A percentile compares a stretch with the other conserved stretches of the same genome.
Conservation (phyloP, 2,797 vertebrate genomes). For the Channallabes apus region DNA sequence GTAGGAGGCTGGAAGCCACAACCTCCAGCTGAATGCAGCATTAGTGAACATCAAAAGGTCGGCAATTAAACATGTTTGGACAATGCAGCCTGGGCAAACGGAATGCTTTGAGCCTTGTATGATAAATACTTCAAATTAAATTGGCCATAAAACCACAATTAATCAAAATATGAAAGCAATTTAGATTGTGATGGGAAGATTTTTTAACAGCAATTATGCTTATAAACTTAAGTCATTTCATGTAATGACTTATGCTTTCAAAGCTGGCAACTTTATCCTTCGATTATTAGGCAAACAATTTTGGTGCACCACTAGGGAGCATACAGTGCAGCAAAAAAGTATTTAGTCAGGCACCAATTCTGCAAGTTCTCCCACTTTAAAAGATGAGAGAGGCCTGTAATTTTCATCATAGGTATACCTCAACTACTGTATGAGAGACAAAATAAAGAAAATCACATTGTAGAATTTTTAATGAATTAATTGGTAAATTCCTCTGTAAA, state of each 20-base stretch:
- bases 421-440: too few relatives aligned
- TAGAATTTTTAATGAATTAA: too few relatives aligned
- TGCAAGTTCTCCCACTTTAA: too few relatives aligned
- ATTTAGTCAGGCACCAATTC: too few relatives aligned
- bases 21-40: not conserved
- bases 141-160: not conserved
- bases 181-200: not conserved
- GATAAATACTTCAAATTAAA: conserved; percentile 2
- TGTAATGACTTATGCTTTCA: not conserved
- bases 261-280: not conserved
- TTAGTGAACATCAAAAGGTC: not conserved
- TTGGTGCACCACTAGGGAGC: too few relatives aligned
- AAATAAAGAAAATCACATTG: too few relatives aligned
- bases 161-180: not conserved
- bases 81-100: not conserved
- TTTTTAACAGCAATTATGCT: not conserved
- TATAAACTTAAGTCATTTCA: not conserved
- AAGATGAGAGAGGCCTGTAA: too few relatives aligned
- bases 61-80: not conserved
- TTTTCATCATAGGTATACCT: too few relatives aligned
- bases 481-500: too few relatives aligned
- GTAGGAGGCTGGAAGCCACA: not conserved
- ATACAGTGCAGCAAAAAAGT: too few relatives aligned
- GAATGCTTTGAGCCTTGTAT: not conserved
- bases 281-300: too few relatives aligned